Percentiles rank a stretch among this genome's conserved stretches.
phyloP scores from a whole-genome alignment of 2,888 invertebrate genomes.

The Drosophila leonis region DNA sequence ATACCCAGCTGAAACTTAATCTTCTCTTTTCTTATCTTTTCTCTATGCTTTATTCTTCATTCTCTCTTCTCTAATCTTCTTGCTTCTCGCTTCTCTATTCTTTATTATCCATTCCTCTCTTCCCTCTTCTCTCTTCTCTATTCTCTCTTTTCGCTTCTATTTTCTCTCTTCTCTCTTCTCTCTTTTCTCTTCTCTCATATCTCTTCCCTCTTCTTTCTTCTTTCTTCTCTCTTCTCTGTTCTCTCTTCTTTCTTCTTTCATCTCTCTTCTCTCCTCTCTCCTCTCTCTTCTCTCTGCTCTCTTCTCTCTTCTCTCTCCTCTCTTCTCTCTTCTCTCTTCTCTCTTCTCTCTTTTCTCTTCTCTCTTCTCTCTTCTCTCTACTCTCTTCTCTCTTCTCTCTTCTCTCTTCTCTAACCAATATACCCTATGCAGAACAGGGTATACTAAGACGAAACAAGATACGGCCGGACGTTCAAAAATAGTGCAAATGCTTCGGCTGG shows the following conservation, averaged over 20 bases:
- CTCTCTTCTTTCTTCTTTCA: neutral
- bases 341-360: neutral
- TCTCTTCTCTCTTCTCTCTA: neutral
- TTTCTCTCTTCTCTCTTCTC: neutral
- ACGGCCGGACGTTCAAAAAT: constrained; percentile 64
- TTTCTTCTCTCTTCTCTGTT: neutral
- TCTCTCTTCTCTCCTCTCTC: neutral
- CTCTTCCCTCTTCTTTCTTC: neutral
- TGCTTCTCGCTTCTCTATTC: neutral
- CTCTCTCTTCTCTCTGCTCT: neutral
- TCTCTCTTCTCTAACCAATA: neutral
- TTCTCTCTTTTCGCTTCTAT: neutral
- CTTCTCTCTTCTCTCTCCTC: neutral
- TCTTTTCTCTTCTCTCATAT: neutral
- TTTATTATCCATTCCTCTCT: neutral
- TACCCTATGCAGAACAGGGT: constrained; percentile 17
- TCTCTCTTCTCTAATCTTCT: neutral
- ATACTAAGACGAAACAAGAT: constrained; percentile 29
- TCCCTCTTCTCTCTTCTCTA: neutral
- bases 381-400: neutral
- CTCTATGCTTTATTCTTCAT: neutral
- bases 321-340: neutral
- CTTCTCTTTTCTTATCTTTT: neutral
- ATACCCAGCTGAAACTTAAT: constrained; percentile 17
- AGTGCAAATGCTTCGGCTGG: constrained; percentile 44